A percentile compares a stretch with the other conserved stretches of the same genome.
Conservation (phyloP, 2,113 vertebrate genomes). For the Halcyon senegalensis region DNA sequence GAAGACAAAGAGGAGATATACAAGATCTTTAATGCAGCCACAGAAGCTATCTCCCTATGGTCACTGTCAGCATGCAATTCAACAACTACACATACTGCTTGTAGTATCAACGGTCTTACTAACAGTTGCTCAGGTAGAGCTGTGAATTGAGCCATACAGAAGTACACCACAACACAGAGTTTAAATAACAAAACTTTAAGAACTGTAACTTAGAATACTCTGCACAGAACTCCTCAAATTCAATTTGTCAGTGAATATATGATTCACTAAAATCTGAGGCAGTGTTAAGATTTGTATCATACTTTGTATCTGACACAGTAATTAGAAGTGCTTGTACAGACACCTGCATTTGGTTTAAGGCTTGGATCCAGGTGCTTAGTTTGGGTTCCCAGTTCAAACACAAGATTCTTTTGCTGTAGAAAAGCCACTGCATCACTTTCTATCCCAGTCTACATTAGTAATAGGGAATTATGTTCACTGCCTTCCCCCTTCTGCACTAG, state of each 20-base stretch:
- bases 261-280: not conserved
- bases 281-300: not conserved
- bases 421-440: not conserved
- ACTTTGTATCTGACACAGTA: not conserved
- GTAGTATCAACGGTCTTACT: not conserved
- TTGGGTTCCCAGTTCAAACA: not conserved
- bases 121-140: constrained; percentile 8
- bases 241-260: not conserved
- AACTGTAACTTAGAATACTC: not conserved
- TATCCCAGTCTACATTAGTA: not conserved
- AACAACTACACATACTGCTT: not conserved
- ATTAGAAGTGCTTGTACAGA: not conserved
- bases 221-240: not conserved
- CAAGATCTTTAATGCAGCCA: not conserved
- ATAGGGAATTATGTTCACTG: not conserved
- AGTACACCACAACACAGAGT: not conserved
- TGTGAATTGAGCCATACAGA: not conserved
- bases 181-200: constrained; percentile 5
- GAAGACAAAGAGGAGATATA: not conserved
- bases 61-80: not conserved
- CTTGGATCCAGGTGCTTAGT: not conserved
- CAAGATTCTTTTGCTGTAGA: not conserved
- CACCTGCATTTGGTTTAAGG: not conserved
- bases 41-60: not conserved
- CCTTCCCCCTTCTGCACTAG: not conserved